phyloP scores from a whole-genome alignment of 2,888 invertebrate genomes.

The Calliopum simillimum region DNA sequence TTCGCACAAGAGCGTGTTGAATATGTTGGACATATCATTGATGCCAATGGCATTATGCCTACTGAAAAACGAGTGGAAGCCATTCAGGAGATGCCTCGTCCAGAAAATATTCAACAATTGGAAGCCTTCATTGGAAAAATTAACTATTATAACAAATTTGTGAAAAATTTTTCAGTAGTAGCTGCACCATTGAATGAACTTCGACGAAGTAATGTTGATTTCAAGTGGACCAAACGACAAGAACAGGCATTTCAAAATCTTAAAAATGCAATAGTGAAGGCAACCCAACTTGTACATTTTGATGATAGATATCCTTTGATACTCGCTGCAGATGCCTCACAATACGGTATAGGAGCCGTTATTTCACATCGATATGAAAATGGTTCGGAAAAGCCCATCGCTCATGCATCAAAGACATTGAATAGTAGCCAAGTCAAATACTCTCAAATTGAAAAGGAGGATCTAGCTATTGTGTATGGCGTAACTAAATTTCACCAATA shows the following conservation, averaged over 20 bases:
- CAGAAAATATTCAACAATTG: constrained; percentile 11
- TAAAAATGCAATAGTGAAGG: constrained; percentile 27
- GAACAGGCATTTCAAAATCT: constrained; percentile 24
- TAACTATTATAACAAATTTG: constrained; percentile 42
- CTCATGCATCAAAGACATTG: constrained; percentile 40
- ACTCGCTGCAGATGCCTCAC: constrained; percentile 40
- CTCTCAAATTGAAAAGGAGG: constrained; percentile 41
- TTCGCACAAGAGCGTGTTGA: constrained; percentile 41
- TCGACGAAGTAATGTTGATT: constrained; percentile 18
- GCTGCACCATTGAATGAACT: constrained; percentile 43
- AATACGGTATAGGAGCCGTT: constrained; percentile 37
- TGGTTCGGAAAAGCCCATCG: constrained; percentile 38
- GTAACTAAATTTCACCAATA: constrained; percentile 40
- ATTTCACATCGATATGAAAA: constrained; percentile 37
- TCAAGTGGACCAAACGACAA: constrained; percentile 30
- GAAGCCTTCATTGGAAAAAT: constrained; percentile 40
- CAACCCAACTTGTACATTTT: constrained; percentile 38
- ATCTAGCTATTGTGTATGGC: constrained; percentile 39
- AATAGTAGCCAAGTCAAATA: constrained; percentile 36
- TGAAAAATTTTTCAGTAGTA: constrained; percentile 37
- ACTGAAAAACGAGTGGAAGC: constrained; percentile 24
- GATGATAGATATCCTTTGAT: too few relatives aligned
- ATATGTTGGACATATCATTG: constrained; percentile 42
- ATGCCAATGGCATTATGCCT: constrained; percentile 34
- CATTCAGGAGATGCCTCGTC: not conserved